Base-by-base conservation (phyloP, 30 jellyfish, hydroid and myxozoan genomes). In the Aurelia aurita region DNA sequence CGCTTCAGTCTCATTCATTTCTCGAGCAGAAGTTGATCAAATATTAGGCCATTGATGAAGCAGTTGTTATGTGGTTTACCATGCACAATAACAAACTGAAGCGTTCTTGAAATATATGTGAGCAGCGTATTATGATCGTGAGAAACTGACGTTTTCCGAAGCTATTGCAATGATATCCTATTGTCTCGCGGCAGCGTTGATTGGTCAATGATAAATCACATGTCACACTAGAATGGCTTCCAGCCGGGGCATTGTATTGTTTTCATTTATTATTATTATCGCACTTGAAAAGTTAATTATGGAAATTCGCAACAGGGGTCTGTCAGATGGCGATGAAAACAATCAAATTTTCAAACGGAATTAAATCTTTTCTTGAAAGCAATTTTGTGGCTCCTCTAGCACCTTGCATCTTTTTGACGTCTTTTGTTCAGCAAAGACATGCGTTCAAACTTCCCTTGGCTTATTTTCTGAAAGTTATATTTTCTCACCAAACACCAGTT, bases 91-190 rank as follows among this genome's bases (percentile, higher is more conserved):
- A 81, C 91, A 69, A 60, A 53, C 44, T 28, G 46, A 68, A 54
- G 69, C 34, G 71, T 60, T 34, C 32, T 26, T 31, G 79, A 57
- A 68, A 77, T 77, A 32, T 81, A 81, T 81, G 80, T 81, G 91
- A 81, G 91, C 91, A 68, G 63, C 91, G 91, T 72, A 81, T 81
- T 81, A 81, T 54, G 85, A 69, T 81, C 91, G 91, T 81, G 91
- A 72, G 91, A 81, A 81, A 81, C 58, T 68, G 91, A 66, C 91
- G 71, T 81, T 81, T 61, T 73, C 91, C 55, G 84, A 60, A 81
- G 91, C 78, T 79, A 81, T 81, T 81, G 58, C 84, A 59, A 58
- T 47, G 85, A 81, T 68, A 69, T 29, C 80, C 79, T 54, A 81
- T 81, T 81, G 80, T 63, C 75, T 27, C 14, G 15, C 39, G 19